Percentiles rank a stretch among this genome's conserved stretches.
phyloP scores from a whole-genome alignment of 2,113 vertebrate genomes.

The Macrotis lagotis region DNA sequence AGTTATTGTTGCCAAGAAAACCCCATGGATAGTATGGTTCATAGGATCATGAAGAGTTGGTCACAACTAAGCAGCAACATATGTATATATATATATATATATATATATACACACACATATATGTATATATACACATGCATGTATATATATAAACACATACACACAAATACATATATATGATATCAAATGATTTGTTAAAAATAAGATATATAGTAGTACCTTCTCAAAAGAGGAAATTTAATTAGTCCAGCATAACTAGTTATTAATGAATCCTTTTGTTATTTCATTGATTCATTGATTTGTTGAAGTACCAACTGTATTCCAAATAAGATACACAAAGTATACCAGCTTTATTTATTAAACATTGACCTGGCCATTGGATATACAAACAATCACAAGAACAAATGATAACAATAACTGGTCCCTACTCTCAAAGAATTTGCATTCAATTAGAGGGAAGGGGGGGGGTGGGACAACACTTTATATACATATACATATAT shows the following conservation, averaged over 20 bases:
- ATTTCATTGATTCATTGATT: not conserved
- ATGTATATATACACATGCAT: not conserved
- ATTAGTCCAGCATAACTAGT: no score
- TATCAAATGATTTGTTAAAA: not conserved
- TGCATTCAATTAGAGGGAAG: not conserved
- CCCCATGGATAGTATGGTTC: no score
- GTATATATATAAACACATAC: no score
- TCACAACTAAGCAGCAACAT: no score
- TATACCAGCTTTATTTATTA: no score
- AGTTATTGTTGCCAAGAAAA: no score
- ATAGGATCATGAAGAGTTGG: no score
- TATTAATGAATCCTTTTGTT: not conserved
- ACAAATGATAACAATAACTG: not conserved
- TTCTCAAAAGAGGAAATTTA: not conserved
- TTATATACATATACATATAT: no score
- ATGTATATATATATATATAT: no score
- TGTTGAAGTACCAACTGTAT: not conserved
- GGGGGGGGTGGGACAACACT: not conserved
- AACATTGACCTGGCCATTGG: not conserved
- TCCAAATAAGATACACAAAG: not conserved
- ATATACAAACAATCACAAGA: not conserved
- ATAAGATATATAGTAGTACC: no score
- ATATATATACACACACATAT: not conserved
- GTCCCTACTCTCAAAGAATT: not conserved
- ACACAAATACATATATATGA: not conserved